phyloP scores from a whole-genome alignment of 2,797 vertebrate genomes.

The Melanogrammus aeglefinus region DNA sequence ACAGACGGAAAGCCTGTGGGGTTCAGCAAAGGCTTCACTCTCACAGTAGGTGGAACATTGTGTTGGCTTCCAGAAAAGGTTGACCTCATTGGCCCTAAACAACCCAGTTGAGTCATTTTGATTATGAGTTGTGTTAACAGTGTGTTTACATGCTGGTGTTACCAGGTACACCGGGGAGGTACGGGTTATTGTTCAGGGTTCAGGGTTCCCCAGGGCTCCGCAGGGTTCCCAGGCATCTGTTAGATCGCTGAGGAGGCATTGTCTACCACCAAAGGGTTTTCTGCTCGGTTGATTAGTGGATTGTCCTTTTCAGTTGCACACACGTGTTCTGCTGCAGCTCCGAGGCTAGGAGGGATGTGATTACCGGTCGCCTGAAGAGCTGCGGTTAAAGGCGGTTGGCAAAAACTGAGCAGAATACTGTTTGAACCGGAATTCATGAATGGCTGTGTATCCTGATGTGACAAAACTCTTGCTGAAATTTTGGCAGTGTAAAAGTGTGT shows the following conservation, averaged over 20 bases:
- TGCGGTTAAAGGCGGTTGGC: constrained; percentile 90
- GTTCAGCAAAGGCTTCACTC: constrained; percentile 40
- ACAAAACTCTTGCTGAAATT: constrained; percentile 66
- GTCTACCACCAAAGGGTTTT: background rate
- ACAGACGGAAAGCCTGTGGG: constrained; percentile 36
- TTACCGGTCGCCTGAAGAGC: constrained; percentile 78
- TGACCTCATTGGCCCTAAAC: too few relatives aligned
- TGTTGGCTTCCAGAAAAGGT: too few relatives aligned
- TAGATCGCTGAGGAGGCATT: too few relatives aligned
- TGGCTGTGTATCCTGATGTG: constrained; percentile 99
- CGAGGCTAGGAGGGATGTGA: constrained; percentile 61
- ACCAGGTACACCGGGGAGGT: too few relatives aligned
- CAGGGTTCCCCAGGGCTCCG: too few relatives aligned
- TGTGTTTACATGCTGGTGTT: too few relatives aligned
- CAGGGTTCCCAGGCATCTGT: too few relatives aligned
- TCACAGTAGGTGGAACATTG: constrained; percentile 26
- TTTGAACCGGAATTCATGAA: constrained; percentile 96
- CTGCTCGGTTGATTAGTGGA: constrained; percentile 28
- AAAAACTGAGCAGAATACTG: constrained; percentile 89
- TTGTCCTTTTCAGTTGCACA: constrained; percentile 45
- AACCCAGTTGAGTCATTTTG: too few relatives aligned
- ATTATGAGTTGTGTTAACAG: too few relatives aligned
- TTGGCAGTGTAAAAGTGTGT: constrained; percentile 20
- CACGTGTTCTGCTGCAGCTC: constrained; percentile 39
- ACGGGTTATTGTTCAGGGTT: too few relatives aligned